These are phyloP conservation scores for Taxidea taxus DNA, from an alignment of 2,113 vertebrate species.

Conservation along the genomic window DNA sequence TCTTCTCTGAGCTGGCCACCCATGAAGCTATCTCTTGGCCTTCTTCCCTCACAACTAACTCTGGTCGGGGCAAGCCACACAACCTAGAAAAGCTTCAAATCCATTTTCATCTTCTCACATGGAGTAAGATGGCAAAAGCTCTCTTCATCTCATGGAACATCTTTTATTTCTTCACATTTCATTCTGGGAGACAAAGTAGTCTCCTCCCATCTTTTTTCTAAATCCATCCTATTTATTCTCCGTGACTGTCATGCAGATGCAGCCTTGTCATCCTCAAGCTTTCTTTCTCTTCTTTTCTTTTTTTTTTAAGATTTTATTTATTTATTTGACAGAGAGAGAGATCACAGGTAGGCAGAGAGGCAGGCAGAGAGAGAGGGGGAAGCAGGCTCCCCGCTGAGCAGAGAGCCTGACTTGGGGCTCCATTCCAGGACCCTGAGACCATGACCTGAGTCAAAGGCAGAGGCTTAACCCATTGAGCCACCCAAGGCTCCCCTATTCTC, in stretches of 20 bases:
- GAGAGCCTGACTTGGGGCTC: no score
- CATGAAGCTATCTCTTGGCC: neutral
- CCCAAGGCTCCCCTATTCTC: neutral
- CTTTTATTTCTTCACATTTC: neutral
- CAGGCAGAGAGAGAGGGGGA: no score
- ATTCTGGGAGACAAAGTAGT: neutral
- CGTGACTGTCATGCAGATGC: neutral
- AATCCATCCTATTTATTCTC: neutral
- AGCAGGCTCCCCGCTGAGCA: no score
- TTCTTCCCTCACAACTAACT: neutral
- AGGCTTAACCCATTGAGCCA: no score
- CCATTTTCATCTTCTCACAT: neutral
- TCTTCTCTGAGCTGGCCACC: neutral
- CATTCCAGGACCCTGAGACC: no score
- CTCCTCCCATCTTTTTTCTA: neutral
- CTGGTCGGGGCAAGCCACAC: neutral
- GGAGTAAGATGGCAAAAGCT: neutral
- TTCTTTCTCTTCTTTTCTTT: neutral
- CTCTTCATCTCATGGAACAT: neutral
- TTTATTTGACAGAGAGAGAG: no score
- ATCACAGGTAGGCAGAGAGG: no score
- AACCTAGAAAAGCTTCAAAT: neutral
- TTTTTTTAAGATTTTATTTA: no score
- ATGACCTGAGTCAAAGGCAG: no score
- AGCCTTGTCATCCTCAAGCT: neutral